Base-by-base conservation (phyloP, 2,888 invertebrate species). In the Caenorhabditis sp. region DNA sequence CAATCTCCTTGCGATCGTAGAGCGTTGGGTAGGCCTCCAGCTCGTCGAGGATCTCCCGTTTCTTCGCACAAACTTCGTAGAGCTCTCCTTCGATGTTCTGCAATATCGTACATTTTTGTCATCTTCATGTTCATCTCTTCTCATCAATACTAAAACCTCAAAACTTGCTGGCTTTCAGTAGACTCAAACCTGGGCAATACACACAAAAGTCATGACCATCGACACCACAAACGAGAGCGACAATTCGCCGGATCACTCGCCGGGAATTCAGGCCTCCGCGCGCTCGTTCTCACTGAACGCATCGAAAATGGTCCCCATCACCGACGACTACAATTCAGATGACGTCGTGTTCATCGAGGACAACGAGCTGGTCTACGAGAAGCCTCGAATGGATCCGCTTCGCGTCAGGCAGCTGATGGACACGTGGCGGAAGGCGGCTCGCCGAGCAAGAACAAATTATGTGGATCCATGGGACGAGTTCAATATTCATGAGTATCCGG, bases 391-490 rank as follows among this genome's bases (percentile, higher is more conserved):
- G 73, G 79, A 79, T 16, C 79, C 79, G 56, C 24, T 58, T 24
- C 54, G 83, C 16, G 80, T 86, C n/a, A 69, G 79, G n/a, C 51
- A 77, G 24, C 74, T 89, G 6, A 87, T 89, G 87, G 64, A 83
- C 8, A 76, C 85, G 64, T 89, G 89, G 89, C 81, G 85, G 38
- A 69, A 28, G 16, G 89, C 87, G 10, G 89, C 89, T n/a, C 63
- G 85, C 12, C 61, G 83, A 47, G 87, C 85, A 1, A 35, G 76
- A 10, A 69, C 77, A 90, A 91, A 38, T 85, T 91, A 84, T 85
- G 87, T 73, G 49, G 94, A 94, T 88, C 93, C 94, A 0, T 94
- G 94, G 94, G 92, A 70, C 81, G 91, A 92, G 79, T 94, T 93
- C 87, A 93, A 93, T 82, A 92, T 94, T 44, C 93, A 93, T 66